Conservation (phyloP, 2,888 invertebrate species). For the Ophion slaviceki region DNA sequence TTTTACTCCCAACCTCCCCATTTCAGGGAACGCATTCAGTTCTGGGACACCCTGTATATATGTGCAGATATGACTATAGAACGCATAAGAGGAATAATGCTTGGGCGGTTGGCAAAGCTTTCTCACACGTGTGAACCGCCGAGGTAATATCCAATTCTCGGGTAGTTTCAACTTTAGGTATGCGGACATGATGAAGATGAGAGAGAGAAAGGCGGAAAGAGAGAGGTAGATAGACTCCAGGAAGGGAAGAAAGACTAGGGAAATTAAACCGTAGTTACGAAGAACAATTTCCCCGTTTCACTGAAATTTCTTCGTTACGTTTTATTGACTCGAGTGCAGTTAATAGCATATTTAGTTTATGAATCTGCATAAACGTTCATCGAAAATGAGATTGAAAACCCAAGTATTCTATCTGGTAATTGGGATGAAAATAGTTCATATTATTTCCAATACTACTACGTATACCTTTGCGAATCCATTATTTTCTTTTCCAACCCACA, state of each 20-base stretch:
- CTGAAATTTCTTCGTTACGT: not conserved
- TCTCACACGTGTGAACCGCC: slow-evolving; percentile 11
- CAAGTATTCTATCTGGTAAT: not conserved
- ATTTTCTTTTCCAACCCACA: too few species aligned
- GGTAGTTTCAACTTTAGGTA: slow-evolving; percentile 39
- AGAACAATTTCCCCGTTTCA: not conserved
- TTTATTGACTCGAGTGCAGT: not conserved
- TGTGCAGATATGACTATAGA: not conserved
- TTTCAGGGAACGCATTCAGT: too few species aligned
- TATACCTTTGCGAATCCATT: not conserved
- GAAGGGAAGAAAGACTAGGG: not conserved
- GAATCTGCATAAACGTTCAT: not conserved
- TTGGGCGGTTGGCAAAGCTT: slow-evolving; percentile 32
- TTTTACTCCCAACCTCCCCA: too few species aligned
- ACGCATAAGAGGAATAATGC: slow-evolving; percentile 43
- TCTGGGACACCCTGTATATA: not conserved
- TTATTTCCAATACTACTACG: not conserved
- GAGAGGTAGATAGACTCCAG: not conserved
- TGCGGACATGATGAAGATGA: slow-evolving; percentile 14
- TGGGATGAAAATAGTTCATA: not conserved
- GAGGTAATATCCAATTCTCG: slow-evolving; percentile 56
- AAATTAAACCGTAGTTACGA: slow-evolving; percentile 10
- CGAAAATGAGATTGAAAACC: not conserved
- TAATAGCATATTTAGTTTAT: not conserved
- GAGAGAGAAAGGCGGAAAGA: not conserved